These are phyloP conservation scores for Coptodon rendalli DNA, from an alignment of 2,113 vertebrate genomes.

Conservation along the genomic window DNA sequence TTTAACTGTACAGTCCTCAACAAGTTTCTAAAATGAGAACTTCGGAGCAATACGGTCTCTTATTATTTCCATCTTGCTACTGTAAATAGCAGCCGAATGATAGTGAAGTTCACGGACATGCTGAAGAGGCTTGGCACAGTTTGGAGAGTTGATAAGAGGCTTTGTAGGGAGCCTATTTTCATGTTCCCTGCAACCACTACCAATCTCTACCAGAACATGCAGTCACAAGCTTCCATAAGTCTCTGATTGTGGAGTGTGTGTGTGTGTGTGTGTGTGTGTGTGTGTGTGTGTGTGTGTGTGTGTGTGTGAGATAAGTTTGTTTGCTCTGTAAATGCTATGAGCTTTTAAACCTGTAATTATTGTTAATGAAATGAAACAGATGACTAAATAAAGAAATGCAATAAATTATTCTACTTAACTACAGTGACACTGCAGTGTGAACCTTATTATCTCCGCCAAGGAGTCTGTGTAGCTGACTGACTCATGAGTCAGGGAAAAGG, in stretches of 20 bases:
- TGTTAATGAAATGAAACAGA: conserved; percentile 59
- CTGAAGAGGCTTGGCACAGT: conserved; percentile 9
- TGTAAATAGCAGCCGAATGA: conserved; percentile 44
- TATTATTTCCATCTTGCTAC: conserved; percentile 11
- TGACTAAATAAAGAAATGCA: conserved; percentile 68
- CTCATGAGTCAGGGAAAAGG: background rate
- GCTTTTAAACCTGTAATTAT: conserved; percentile 72
- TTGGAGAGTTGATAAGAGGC: background rate
- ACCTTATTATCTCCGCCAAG: background rate
- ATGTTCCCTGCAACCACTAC: background rate
- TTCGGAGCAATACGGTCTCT: conserved; percentile 58
- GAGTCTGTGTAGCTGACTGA: background rate
- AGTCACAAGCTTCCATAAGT: background rate
- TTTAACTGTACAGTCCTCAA: conserved; percentile 12
- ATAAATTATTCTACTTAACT: conserved; percentile 78
- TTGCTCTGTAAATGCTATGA: conserved; percentile 66
- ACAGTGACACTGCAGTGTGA: background rate
- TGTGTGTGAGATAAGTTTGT: conserved; percentile 38
- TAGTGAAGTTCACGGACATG: background rate
- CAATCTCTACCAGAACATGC: background rate
- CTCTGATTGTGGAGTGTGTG: conserved; percentile 36
- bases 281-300: background rate
- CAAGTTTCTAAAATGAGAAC: conserved; percentile 24
- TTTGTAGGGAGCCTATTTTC: background rate
- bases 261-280: background rate